Conservation (phyloP, 1,140 invertebrate species). For the Papilio xuthus region DNA sequence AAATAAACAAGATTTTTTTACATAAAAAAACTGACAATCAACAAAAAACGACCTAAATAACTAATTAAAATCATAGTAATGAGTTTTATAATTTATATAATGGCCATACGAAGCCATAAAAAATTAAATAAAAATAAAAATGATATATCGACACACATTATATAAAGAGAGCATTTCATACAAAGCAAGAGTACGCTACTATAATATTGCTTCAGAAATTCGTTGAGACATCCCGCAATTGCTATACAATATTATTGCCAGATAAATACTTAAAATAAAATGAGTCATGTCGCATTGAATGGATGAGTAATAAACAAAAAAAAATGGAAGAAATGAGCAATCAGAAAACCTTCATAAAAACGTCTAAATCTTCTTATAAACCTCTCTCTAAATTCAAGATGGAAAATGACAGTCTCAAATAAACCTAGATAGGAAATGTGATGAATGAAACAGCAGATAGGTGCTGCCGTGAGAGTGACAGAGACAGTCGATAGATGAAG, state of each 20-base stretch:
- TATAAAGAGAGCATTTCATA: slow-evolving; percentile 56
- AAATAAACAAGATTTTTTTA: not conserved
- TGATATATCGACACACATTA: slow-evolving; percentile 32
- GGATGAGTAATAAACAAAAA: slow-evolving; percentile 53
- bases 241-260: slow-evolving; percentile 45
- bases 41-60: slow-evolving; percentile 23
- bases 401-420: slow-evolving; percentile 28
- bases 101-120: not conserved
- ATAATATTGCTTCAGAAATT: slow-evolving; percentile 76
- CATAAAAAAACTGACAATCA: not conserved
- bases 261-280: slow-evolving; percentile 35
- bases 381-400: slow-evolving; percentile 31
- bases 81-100: not conserved
- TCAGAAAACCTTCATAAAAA: not conserved
- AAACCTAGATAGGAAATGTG: slow-evolving; percentile 51
- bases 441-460: slow-evolving; percentile 66
- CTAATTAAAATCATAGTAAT: not conserved
- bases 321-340: slow-evolving; percentile 35
- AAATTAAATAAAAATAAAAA: not conserved
- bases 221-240: slow-evolving; percentile 66
- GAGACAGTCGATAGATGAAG: slow-evolving; percentile 68
- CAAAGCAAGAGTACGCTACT: slow-evolving; percentile 44
- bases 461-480: slow-evolving; percentile 64
- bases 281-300: slow-evolving; percentile 73
- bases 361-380: not conserved